These are phyloP conservation scores for Pammene fasciana DNA, from an alignment of 2,888 invertebrate species.

Conservation along the genomic window DNA sequence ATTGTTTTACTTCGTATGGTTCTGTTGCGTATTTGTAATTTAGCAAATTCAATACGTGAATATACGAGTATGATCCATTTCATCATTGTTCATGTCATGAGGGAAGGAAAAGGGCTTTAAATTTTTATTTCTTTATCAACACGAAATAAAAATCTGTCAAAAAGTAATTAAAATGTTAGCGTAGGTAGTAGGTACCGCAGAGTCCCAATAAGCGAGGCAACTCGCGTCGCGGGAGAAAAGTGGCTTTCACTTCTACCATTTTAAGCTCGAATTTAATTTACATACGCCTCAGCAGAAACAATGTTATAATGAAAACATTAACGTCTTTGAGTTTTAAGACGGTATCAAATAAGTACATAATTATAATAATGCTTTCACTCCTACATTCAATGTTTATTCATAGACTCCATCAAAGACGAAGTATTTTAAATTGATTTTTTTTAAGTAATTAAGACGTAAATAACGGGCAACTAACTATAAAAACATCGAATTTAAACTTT, in stretches of 20 bases:
- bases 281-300: slow-evolving; percentile 37
- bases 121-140: neutral
- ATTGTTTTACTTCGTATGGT: no score
- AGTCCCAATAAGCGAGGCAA: slow-evolving; percentile 22
- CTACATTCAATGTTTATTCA: slow-evolving; percentile 20
- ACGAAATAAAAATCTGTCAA: slow-evolving; percentile 23
- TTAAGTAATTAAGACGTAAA: neutral
- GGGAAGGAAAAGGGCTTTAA: no score
- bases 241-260: slow-evolving; percentile 30
- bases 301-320: slow-evolving; percentile 32
- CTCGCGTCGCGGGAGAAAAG: slow-evolving; percentile 23
- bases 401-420: slow-evolving; percentile 11
- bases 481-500: slow-evolving; percentile 36
- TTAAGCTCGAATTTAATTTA: slow-evolving; percentile 32
- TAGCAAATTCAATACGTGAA: no score
- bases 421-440: slow-evolving; percentile 9
- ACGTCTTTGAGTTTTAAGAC: slow-evolving; percentile 28
- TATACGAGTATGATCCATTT: no score
- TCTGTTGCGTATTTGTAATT: no score
- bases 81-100: no score
- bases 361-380: slow-evolving; percentile 23
- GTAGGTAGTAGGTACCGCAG: slow-evolving; percentile 4
- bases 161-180: slow-evolving; percentile 19
- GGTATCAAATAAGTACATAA: slow-evolving; percentile 15
- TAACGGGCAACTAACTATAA: slow-evolving; percentile 24